Conservation (phyloP, 35 echinoderm and acorn worm species). For the Strongylocentrotus purpuratus region DNA sequence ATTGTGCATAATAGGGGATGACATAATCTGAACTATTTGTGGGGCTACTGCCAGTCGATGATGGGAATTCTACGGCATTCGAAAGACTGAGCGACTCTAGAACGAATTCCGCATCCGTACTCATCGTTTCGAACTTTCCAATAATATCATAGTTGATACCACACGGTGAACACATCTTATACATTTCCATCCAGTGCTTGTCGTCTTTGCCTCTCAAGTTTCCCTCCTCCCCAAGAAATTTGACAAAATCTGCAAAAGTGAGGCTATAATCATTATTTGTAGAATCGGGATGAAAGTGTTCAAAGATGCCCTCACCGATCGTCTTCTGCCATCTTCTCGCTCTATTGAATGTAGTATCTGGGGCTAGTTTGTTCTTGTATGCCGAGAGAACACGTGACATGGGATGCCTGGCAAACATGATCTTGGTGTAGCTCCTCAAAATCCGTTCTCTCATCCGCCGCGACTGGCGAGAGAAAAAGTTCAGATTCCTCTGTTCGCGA, state of each 20-base stretch:
- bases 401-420: slow-evolving; percentile 85
- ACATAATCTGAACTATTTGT: slow-evolving; percentile 81
- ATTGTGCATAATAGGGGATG: slow-evolving; percentile 54
- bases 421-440: slow-evolving; percentile 81
- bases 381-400: slow-evolving; percentile 90
- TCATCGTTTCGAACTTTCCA: slow-evolving; percentile 86
- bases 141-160: slow-evolving; percentile 84
- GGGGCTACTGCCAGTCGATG: slow-evolving; percentile 72
- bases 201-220: slow-evolving; percentile 51
- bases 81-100: slow-evolving; percentile 54
- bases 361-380: slow-evolving; percentile 81
- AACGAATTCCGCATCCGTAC: slow-evolving; percentile 66
- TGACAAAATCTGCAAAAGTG: slow-evolving; percentile 77
- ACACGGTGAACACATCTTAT: slow-evolving; percentile 71
- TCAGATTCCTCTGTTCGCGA: slow-evolving; percentile 13
- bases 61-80: slow-evolving; percentile 68
- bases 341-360: slow-evolving; percentile 41
- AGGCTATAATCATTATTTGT: slow-evolving; percentile 53
- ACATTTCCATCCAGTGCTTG: slow-evolving; percentile 59
- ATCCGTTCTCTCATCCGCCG: slow-evolving; percentile 43
- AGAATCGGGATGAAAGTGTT: background rate
- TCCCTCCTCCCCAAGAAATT: slow-evolving; percentile 36
- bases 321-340: slow-evolving; percentile 12
- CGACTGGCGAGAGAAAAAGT: slow-evolving; percentile 54
- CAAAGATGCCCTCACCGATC: background rate